Evolutionary conservation across 2,797 vertebrate species (phyloP), one percentile per base, ranked within the genome.

Genomic region (Lateolabrax maculatus): DNA sequence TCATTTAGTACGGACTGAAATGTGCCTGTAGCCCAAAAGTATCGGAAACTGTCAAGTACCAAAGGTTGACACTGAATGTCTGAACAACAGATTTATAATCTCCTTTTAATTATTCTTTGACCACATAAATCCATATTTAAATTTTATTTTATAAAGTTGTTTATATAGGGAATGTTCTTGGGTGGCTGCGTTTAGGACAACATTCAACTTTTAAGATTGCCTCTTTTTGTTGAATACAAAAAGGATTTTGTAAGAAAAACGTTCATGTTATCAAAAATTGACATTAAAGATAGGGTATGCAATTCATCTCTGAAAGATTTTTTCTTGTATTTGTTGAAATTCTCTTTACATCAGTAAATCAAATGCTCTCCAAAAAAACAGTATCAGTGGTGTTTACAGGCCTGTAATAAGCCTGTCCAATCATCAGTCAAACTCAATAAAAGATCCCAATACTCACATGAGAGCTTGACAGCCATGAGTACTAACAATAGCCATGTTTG

Each of bases 1-100:
- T 60, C 10, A 53, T 63, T 67, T 52, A 61, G 6, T 15, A 6
- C 25, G 16, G 58, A 39, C 44, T 49, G 34, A 51, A 75, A 75
- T 58, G 15, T 48, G 10, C 53, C 23, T 49, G 21, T 13, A 60
- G 53, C 23, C 16, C 43, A n/a, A 31, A 31, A 49, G 53, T 41
- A 41, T 51, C 5, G 29, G n/a, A 48, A 75, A 37, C 31, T 0
- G 12, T 43, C 39, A 21, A 3, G 43, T 37, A 10, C 43, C 15
- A 23, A 58, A 53, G 4, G 16, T 43, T 71, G 25, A 25, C 16
- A 18, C 46, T 25, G 19, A 68, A 51, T 43, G 27, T 34, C 36
- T 37, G 10, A 5, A 39, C 18, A 19, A n/a, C n/a, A n/a, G n/a
- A 55, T 48, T 70, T 56, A 5, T 29, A 19, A 25, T 70, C 10